Percentiles rank a stretch among this genome's conserved stretches.
Evolutionary conservation across 92 coral and sea anemone genomes (phyloP).

Genomic region (Pocillopora meandrina): DNA sequence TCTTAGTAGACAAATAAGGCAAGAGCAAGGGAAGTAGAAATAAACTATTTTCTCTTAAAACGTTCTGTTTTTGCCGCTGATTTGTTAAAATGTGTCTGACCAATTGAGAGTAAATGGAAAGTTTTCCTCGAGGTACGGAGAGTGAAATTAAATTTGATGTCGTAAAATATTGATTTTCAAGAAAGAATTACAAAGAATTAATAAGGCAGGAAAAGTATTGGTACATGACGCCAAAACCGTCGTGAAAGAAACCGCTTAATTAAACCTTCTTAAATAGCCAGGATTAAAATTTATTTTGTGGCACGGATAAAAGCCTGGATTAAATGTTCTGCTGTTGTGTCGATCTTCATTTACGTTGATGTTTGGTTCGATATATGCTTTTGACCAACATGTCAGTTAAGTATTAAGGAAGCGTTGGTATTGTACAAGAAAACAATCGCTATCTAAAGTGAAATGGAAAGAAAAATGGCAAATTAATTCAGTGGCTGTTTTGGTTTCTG

Average conservation of each 20-base stretch:
- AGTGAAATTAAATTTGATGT: background rate
- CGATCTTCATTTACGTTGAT: too few relatives aligned
- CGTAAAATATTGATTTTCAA: background rate
- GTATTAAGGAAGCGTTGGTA: too few relatives aligned
- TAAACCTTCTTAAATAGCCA: background rate
- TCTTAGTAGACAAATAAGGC: background rate
- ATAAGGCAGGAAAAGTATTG: background rate
- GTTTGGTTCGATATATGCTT: too few relatives aligned
- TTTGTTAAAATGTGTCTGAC: background rate
- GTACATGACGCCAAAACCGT: too few relatives aligned
- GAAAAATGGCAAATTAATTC: too few relatives aligned
- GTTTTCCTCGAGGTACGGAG: too few relatives aligned
- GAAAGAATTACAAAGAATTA: background rate
- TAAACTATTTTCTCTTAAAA: background rate
- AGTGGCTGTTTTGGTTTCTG: too few relatives aligned
- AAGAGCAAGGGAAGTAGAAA: background rate
- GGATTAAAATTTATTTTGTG: background rate
- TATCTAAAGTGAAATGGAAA: too few relatives aligned
- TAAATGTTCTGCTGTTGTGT: too few relatives aligned
- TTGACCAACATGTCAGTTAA: too few relatives aligned
- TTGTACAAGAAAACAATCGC: too few relatives aligned
- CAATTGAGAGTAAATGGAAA: background rate
- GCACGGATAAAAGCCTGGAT: background rate
- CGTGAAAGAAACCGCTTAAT: background rate
- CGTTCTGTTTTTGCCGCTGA: background rate